Evolutionary conservation across 37 sponge, comb jelly and placozoan species (phyloP).

Genomic region (Diacarnus erythraeanus): DNA sequence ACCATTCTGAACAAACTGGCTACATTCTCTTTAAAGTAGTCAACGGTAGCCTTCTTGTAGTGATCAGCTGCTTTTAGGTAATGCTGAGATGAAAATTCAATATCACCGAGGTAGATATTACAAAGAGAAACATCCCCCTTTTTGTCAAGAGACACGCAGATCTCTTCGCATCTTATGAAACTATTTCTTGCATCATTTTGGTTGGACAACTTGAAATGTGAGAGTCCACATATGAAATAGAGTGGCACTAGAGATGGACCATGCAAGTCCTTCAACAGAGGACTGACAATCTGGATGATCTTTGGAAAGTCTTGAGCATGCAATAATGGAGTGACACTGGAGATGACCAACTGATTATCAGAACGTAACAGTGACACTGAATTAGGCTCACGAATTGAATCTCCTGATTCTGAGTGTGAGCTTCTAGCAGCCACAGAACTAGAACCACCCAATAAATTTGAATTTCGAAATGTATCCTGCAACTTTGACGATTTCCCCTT

Average conservation of each 20-base stretch:
- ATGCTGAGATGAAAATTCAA: constrained; percentile 5
- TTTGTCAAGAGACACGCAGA: not conserved
- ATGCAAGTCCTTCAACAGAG: not conserved
- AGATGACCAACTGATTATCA: too few relatives aligned
- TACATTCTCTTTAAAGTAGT: constrained; percentile 15
- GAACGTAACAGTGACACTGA: not conserved
- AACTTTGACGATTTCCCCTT: too few relatives aligned
- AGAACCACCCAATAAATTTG: too few relatives aligned
- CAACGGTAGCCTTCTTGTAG: constrained; percentile 18
- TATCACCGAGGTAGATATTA: constrained; percentile 64
- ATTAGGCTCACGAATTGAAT: not conserved
- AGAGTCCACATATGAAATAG: not conserved
- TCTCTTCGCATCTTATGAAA: not conserved
- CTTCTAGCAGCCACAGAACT: too few relatives aligned
- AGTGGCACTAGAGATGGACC: not conserved
- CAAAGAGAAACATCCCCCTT: constrained; percentile 40
- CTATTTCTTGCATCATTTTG: not conserved
- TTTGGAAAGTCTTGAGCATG: not conserved
- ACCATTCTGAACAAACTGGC: constrained; percentile 15
- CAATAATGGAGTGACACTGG: not conserved
- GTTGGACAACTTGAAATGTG: not conserved
- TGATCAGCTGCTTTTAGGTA: constrained; percentile 26
- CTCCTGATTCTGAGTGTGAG: too few relatives aligned
- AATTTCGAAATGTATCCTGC: too few relatives aligned
- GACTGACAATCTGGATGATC: not conserved